Conservation (phyloP, 2,888 invertebrate species). For the Hydroisotoma schaefferi region DNA sequence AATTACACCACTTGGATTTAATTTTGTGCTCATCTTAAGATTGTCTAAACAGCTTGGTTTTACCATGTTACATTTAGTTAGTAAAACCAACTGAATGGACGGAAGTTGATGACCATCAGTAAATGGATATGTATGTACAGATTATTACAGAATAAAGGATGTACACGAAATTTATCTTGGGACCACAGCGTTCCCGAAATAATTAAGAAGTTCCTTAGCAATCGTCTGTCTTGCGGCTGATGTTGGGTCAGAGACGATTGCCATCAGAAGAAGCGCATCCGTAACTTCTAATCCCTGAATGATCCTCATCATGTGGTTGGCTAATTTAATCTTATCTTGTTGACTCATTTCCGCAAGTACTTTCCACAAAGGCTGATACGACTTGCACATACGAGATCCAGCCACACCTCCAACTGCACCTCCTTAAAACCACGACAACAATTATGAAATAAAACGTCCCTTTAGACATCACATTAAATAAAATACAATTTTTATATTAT, state of each 20-base stretch:
- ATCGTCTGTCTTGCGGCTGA: constrained; percentile 21
- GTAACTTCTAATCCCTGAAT: constrained; percentile 36
- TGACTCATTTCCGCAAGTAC: constrained; percentile 30
- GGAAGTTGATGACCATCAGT: no score
- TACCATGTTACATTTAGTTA: no score
- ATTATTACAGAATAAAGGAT: no score
- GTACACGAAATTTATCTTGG: no score
- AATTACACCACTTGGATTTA: no score
- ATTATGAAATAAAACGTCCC: not conserved
- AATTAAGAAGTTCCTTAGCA: constrained; percentile 25
- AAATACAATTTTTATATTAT: not conserved
- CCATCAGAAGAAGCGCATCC: constrained; percentile 35
- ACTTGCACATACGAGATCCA: constrained; percentile 24
- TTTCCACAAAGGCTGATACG: constrained; percentile 35
- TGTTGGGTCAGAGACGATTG: constrained; percentile 26
- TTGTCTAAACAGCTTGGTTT: no score
- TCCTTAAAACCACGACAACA: constrained; percentile 17
- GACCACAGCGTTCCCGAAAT: constrained; percentile 19
- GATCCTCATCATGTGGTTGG: constrained; percentile 30
- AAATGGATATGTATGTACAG: no score
- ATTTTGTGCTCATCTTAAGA: no score
- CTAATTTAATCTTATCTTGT: constrained; percentile 30
- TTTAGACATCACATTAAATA: no score
- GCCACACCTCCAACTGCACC: constrained; percentile 34
- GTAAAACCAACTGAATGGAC: no score